Evolutionary conservation across 2,113 vertebrate genomes (phyloP).

Genomic region (Apodemus sylvaticus): DNA sequence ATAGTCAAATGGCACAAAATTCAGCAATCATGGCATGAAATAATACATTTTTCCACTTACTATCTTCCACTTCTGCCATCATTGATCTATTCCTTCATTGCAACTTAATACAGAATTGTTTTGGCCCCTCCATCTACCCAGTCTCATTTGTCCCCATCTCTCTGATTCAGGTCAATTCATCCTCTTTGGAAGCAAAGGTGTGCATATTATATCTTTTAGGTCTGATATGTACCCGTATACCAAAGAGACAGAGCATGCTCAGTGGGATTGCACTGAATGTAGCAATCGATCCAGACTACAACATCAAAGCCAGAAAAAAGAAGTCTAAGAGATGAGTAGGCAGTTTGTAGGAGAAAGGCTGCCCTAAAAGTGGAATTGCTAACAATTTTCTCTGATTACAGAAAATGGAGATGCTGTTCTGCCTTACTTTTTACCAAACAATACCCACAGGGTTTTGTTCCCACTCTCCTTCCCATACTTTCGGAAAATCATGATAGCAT

Average conservation of each 20-base stretch:
- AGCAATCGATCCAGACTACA: background rate
- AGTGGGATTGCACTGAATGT: background rate
- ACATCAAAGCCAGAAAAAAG: background rate
- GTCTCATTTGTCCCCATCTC: background rate
- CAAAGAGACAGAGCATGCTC: background rate
- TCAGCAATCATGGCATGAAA: background rate
- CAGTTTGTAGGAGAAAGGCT: background rate
- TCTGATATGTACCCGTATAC: no score
- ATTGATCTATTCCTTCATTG: background rate
- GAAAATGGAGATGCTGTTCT: conserved; percentile 53
- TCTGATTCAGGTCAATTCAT: background rate
- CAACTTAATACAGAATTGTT: background rate
- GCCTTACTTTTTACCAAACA: conserved; percentile 38
- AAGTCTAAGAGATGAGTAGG: background rate
- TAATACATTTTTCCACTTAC: background rate
- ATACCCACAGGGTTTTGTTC: conserved; percentile 42
- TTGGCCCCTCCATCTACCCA: background rate
- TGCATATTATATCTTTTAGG: background rate
- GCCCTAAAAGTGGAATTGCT: background rate
- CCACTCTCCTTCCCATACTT: background rate
- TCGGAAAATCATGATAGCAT: background rate
- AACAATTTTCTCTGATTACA: conserved; percentile 58
- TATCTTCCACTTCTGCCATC: background rate
- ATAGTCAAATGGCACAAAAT: background rate
- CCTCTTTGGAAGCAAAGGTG: background rate